Base-by-base conservation (phyloP, 2,113 vertebrate species). In the Oreamnos americanus region DNA sequence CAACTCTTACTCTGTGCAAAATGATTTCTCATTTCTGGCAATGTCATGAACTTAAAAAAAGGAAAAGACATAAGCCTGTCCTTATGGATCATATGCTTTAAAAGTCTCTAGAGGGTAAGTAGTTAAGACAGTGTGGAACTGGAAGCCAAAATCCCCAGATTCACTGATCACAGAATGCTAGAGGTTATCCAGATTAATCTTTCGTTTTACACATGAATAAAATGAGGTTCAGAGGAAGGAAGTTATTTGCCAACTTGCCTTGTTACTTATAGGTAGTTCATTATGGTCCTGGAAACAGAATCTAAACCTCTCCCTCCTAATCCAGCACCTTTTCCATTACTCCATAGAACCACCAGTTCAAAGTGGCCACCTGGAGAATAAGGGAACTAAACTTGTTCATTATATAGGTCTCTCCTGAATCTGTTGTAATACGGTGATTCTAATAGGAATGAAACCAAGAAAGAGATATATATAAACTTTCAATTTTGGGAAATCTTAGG, bases 41-140 rank as follows among this genome's bases (percentile, higher is more conserved):
- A 49, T 23, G 92, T 53, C 93, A 97, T 7, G 30, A 36, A 89
- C 71, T 91, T 94, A 49, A 57, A 91, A 95, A 92, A 74, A 39
- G 14, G 92, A 74, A 64, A 95, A 92, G n/a, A 64, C 28, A 53
- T 55, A 82, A 62, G 30, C 33, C 10, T 60, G 67, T n/a, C 43
- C 3, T 71, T 79, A 85, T 2, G 36, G 19, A 94, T 36, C 10
- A 33, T 33, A 71, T 13, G n/a, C 64, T 64, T 82, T 60, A 51
- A 57, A 91, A 76, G 62, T 79, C 89, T 81, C 7, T 33, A 64
- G 74, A 87, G 13, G 17, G 7, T 43, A 78, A 84, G 64, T 12
- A 74, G 85, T 87, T 87, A 87, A 87, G 83, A 60, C 11, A 88
- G 45, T 88, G 6, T 47, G 64, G 39, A 67, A 89, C 17, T 71